Evolutionary conservation across 2,888 invertebrate genomes (phyloP).

Genomic region (Phengaris arion): DNA sequence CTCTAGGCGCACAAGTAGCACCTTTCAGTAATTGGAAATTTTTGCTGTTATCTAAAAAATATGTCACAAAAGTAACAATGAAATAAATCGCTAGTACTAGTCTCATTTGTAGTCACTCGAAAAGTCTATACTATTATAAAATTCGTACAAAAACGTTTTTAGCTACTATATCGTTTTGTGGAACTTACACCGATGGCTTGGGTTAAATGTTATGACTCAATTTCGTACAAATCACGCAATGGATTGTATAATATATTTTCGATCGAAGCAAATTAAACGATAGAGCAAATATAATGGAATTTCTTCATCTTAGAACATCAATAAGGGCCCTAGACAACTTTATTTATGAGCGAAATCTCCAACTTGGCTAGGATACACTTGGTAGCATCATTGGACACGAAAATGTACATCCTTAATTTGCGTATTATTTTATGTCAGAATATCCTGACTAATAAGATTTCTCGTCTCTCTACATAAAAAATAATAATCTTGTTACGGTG

Average conservation of each 20-base stretch:
- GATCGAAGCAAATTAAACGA: neutral
- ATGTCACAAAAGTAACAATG: conserved; percentile 42
- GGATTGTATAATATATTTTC: neutral
- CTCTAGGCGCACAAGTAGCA: neutral
- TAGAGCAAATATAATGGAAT: conserved; percentile 30
- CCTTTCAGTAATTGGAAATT: conserved; percentile 17
- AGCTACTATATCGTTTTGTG: neutral
- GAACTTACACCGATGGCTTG: neutral
- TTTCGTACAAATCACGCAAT: neutral
- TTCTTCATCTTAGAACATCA: conserved; percentile 52
- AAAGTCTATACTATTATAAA: conserved; percentile 38
- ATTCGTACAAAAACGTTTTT: neutral
- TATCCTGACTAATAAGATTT: neutral
- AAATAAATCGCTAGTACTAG: conserved; percentile 43
- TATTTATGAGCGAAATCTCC: conserved; percentile 63
- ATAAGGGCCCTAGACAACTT: conserved; percentile 56
- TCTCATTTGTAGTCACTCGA: conserved; percentile 46
- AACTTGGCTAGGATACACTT: conserved; percentile 40
- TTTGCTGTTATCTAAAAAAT: conserved; percentile 3
- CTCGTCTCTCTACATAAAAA: neutral
- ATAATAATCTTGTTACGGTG: conserved; percentile 2
- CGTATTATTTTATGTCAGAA: neutral
- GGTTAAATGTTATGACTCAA: neutral
- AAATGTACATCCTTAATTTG: conserved; percentile 12
- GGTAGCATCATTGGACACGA: conserved; percentile 31